Evolutionary conservation across 2,797 vertebrate genomes (phyloP), one percentile per base, ranked within the genome.

Genomic region (Sebastes glaucus): DNA sequence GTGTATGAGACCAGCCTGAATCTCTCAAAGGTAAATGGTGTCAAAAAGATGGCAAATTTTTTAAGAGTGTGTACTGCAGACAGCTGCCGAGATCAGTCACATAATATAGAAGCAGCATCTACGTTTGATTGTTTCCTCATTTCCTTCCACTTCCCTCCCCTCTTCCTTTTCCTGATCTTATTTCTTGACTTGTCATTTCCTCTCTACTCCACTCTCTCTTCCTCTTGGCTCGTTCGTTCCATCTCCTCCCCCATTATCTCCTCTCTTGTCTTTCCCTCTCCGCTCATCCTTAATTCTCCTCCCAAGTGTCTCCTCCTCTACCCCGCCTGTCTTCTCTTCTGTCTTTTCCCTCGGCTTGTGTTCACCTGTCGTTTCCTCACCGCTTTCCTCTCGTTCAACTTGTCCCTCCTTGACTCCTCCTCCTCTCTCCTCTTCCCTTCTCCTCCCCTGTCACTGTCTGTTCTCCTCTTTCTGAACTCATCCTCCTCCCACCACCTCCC

Each of bases 401-500:
- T 49, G 64, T 63, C 57, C 46, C 55, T 35, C 56, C 49, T 67
- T 35, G 52, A 42, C 78, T 72, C 72, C 69, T 71, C 66, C 3
- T 63, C 38, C 38, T 42, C 38, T 42, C 77, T 63, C 55, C 42
- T 71, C 55, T 80, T 60, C 69, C 79, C 79, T 69, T 46, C 70
- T 80, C 76, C 66, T 87, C 52, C 78, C 55, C 52, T 55, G 60
- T 83, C 74, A 68, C 77, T 62, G 67, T 60, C 72, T 77, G 23
- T 62, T 72, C 61, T 77, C 63, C 67, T 75, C 46, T 70, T 62
- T 16, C 53, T 80, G 53, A 69, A 55, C 62, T 52, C 10, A 1
- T 77, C 64, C 73, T 77, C 77, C 77, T 53, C 46, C 60, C 56
- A 22, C 46, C 63, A 28, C 46, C 13, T 77, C 55, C 16, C 30